These are phyloP conservation scores for Podiceps cristatus DNA, from an alignment of 2,113 vertebrate genomes.

Conservation along the genomic window DNA sequence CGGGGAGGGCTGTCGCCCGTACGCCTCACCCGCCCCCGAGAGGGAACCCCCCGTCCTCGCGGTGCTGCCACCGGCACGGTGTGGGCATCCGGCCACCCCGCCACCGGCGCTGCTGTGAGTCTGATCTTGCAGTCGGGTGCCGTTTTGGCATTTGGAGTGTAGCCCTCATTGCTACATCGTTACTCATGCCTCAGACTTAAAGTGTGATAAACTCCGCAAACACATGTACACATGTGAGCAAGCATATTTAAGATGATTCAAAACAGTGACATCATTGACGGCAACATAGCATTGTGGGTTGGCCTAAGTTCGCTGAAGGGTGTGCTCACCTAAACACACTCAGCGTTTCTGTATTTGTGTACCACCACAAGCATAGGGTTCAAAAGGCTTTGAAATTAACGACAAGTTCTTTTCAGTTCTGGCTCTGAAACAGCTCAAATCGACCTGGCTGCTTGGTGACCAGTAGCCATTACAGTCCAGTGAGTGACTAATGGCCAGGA, in stretches of 20 bases:
- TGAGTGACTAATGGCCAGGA: not conserved
- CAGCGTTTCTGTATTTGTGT: rapidly evolving
- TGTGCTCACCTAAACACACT: rapidly evolving
- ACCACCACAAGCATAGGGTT: too few relatives aligned
- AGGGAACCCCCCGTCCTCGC: rapidly evolving
- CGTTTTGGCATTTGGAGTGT: rapidly evolving
- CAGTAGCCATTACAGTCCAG: not conserved
- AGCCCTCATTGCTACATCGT: rapidly evolving
- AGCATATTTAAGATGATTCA: too few relatives aligned
- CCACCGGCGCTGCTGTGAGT: rapidly evolving
- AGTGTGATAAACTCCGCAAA: rapidly evolving
- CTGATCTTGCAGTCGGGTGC: rapidly evolving
- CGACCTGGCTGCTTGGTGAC: not conserved
- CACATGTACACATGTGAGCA: rapidly evolving
- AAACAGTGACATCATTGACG: rapidly evolving
- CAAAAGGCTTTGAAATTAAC: not conserved
- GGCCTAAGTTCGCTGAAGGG: rapidly evolving
- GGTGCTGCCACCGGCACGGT: rapidly evolving
- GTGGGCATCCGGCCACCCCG: rapidly evolving
- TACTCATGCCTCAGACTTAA: not conserved
- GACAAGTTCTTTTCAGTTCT: rapidly evolving
- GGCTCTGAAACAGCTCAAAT: not conserved
- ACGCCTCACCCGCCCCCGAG: rapidly evolving
- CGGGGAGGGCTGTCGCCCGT: too few relatives aligned
- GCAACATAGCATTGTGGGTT: rapidly evolving